Percentiles rank a stretch among this genome's conserved stretches.
phyloP scores from a whole-genome alignment of 1,140 invertebrate species.

The fruit fly (Drosophila melanogaster) region Release_6_plus_ISO1_MT NT_037436.4:5473501-5474000 shows the following conservation, averaged over 20 bases:
- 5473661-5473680: conserved; percentile 4
- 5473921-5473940: conserved; percentile 13
- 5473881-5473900: conserved; percentile 10
- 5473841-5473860: conserved; percentile 21
- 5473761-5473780: conserved; percentile 48
- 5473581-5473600: conserved; percentile 81
- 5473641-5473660: conserved; percentile 45
- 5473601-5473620: conserved; percentile 79
- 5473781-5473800: conserved; percentile 41
- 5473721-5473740: conserved; percentile 41
- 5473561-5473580: conserved; percentile 81
- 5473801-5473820: conserved; percentile 23
- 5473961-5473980: conserved; percentile 43
- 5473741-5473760: conserved; percentile 73
- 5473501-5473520: conserved; percentile 20
- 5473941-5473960: conserved; percentile 9
- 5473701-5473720: not conserved
- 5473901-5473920: conserved; percentile 10
- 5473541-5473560: conserved; percentile 71
- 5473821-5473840: conserved; percentile 2
- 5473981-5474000: conserved; percentile 33
- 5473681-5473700: conserved; percentile 3
- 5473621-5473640: conserved; percentile 61
- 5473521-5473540: conserved; percentile 16
- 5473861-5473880: conserved; percentile 12